Evolutionary conservation across 2,888 invertebrate species (phyloP), one percentile per base, ranked within the genome.

Genomic region (Cremastinae sp.): DNA sequence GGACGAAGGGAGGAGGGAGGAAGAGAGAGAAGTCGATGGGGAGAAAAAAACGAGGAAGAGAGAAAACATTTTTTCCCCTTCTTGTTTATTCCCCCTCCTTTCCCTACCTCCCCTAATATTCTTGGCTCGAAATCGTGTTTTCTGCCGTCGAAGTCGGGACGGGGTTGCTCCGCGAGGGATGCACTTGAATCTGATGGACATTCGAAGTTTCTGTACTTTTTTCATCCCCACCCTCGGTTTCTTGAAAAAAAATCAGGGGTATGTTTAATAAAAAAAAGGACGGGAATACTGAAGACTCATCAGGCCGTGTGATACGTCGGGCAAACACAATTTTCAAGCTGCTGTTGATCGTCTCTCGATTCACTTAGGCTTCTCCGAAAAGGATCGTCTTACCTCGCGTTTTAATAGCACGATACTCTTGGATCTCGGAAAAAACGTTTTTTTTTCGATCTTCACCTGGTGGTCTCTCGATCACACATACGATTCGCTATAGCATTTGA

Each of bases 291-390:
- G 78, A 77, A 78, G 79, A 79, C 80, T 84, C 83, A 82, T 83
- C 83, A 81, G 81, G 79, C 79, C 82, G 80, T 80, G 82, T 81
- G 84, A 84, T 84, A 84, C 76, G 78, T 78, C 75, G 66, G 69
- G 80, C 79, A 84, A 83, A 83, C 80, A 82, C 75, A 62, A 41
- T 59, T 72, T 71, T 75, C 66, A 75, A 75, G 75, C 71, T 68
- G 66, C 66, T 61, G 66, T 28, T 22, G 45, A 37, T 47, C 47
- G 18, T 55, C 51, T 28, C 53, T 56, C 51, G 22, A 55, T 72
- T 56, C 62, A 62, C 49, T 62, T 53, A 49, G 20, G 35, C 37
- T 22, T 28, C 35, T 43, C 20, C 18, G 14, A n/a, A 37, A 28
- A 43, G 43, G 62, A 75, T 68, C 71, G 62, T 56, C 71, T 75